phyloP scores from a whole-genome alignment of 2,797 vertebrate genomes.

The Helostoma temminkii region DNA sequence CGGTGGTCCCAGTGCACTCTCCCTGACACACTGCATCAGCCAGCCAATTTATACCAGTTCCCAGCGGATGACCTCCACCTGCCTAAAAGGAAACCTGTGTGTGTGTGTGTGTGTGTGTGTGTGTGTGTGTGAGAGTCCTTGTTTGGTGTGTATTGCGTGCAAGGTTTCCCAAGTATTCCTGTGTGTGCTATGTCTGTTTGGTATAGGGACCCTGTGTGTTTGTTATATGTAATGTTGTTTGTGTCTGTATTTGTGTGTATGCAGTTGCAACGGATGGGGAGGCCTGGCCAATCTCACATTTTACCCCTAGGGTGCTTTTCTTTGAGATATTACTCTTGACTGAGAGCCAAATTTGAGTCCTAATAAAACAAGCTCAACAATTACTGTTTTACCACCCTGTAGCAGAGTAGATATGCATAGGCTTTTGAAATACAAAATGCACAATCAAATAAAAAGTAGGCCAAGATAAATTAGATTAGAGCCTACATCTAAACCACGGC shows the following conservation, averaged over 20 bases:
- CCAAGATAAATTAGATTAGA: conserved; percentile 83
- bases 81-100: conserved; percentile 51
- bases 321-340: conserved; percentile 73
- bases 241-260: conserved; percentile 31
- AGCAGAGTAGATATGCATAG: conserved; percentile 57
- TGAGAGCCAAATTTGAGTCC: conserved; percentile 76
- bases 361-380: conserved; percentile 74
- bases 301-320: conserved; percentile 65
- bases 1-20: conserved; percentile 64
- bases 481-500: conserved; percentile 72
- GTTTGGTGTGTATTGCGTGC: conserved; percentile 23
- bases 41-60: conserved; percentile 80
- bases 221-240: no score
- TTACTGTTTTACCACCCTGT: conserved; percentile 73
- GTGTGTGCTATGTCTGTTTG: conserved; percentile 26
- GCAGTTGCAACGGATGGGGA: conserved; percentile 50
- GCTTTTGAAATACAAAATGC: conserved; percentile 76
- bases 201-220: conserved; percentile 4
- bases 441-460: conserved; percentile 82
- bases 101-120: conserved; percentile 29
- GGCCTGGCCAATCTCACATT: conserved; percentile 68
- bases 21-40: conserved; percentile 69
- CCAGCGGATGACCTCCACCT: conserved; percentile 69
- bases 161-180: conserved; percentile 43
- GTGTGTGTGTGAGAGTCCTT: conserved; percentile 18